Percentiles rank a stretch among this genome's conserved stretches.
Conservation (phyloP, 2,888 invertebrate species). For the Allophyes oxyacanthae region DNA sequence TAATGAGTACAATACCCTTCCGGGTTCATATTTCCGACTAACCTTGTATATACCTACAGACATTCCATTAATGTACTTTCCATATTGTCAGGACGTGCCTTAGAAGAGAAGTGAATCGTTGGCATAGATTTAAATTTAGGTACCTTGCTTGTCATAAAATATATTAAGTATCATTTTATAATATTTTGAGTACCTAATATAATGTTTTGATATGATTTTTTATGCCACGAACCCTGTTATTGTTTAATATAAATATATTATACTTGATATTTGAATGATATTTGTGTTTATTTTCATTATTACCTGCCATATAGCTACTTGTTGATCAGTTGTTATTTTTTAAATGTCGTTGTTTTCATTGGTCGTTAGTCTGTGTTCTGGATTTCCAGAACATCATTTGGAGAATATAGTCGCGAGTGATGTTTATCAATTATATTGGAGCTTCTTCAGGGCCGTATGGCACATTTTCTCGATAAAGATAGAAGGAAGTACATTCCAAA, state of each 20-base stretch:
- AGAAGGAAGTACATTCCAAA: conserved; percentile 67
- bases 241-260: conserved; percentile 44
- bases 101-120: conserved; percentile 4
- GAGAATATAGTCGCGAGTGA: conserved; percentile 14
- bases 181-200: background rate
- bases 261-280: conserved; percentile 19
- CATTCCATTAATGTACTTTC: conserved; percentile 20
- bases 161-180: background rate
- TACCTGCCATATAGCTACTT: conserved; percentile 9
- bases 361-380: conserved; percentile 12
- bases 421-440: conserved; percentile 33
- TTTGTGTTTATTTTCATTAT: conserved; percentile 45
- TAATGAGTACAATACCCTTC: too few relatives aligned
- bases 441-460: conserved; percentile 46
- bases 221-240: conserved; percentile 15
- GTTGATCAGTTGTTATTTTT: background rate
- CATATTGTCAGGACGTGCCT: background rate
- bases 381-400: background rate
- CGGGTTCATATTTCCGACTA: too few relatives aligned
- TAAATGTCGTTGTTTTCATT: conserved; percentile 2
- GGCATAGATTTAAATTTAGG: conserved; percentile 1
- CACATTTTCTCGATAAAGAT: conserved; percentile 37
- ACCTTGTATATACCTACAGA: conserved; percentile 4
- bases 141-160: conserved; percentile 14
- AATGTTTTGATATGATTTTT: conserved; percentile 21